Percentiles rank a stretch among this genome's conserved stretches.
Evolutionary conservation across 2,888 invertebrate genomes (phyloP).

Genomic region (Tachina fera): DNA sequence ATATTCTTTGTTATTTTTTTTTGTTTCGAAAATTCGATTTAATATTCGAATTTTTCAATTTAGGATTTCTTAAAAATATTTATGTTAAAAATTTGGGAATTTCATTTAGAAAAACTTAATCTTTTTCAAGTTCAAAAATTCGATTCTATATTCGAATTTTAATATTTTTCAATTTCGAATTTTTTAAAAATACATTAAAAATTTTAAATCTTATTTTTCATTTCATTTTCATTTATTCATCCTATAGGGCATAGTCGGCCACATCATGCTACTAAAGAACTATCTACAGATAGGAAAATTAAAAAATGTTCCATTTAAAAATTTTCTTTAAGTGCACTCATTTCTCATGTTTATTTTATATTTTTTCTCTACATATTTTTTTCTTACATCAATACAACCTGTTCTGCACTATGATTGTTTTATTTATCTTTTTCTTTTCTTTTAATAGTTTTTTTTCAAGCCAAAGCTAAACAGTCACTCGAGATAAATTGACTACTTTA

Average conservation of each 20-base stretch:
- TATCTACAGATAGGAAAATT: no score
- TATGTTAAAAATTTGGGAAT: no score
- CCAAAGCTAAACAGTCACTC: background rate
- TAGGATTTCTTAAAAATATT: no score
- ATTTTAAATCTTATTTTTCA: no score
- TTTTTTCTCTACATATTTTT: slow-evolving; percentile 4
- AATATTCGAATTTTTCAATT: no score
- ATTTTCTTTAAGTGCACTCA: slow-evolving; percentile 14
- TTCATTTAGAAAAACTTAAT: no score
- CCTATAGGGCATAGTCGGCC: no score
- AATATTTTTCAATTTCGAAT: background rate
- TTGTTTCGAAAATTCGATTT: no score
- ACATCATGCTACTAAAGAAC: no score
- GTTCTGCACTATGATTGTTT: slow-evolving; percentile 43
- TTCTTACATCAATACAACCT: slow-evolving; percentile 31
- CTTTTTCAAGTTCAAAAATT: background rate
- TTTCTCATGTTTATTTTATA: background rate
- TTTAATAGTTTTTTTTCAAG: background rate
- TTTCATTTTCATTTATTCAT: no score
- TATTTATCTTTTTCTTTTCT: slow-evolving; percentile 19
- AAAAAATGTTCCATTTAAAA: background rate
- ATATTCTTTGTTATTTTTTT: no score
- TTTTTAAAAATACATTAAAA: background rate
- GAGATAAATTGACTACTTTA: slow-evolving; percentile 25
- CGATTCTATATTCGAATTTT: background rate